Conservation (phyloP, 2,797 vertebrate species). For the Coregonus sp. region DNA sequence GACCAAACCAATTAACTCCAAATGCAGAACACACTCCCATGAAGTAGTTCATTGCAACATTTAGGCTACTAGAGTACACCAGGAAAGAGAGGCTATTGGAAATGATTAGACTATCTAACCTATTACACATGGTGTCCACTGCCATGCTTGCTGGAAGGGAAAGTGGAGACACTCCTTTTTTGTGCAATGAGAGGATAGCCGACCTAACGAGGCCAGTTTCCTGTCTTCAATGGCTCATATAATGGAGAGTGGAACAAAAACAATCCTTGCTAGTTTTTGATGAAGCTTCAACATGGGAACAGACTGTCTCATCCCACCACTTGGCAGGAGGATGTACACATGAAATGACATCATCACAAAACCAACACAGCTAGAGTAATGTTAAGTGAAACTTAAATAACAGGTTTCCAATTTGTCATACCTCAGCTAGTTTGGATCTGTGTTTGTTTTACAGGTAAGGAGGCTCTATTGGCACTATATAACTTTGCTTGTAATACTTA, state of each 20-base stretch:
- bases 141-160: slow-evolving; percentile 25
- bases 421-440: neutral
- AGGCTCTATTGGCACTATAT: neutral
- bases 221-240: slow-evolving; percentile 18
- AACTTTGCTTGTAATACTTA: neutral
- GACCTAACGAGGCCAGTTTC: slow-evolving; percentile 14
- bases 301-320: slow-evolving; percentile 5
- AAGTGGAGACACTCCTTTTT: slow-evolving; percentile 7
- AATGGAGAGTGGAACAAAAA: slow-evolving; percentile 37
- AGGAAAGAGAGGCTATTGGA: slow-evolving; percentile 25
- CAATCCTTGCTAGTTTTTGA: slow-evolving; percentile 10
- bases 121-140: slow-evolving; percentile 13
- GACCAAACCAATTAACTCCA: slow-evolving; percentile 37
- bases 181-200: neutral
- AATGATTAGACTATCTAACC: neutral
- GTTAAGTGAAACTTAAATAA: neutral
- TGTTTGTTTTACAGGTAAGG: neutral
- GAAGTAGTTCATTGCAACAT: slow-evolving; percentile 33
- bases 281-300: slow-evolving; percentile 1
- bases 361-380: neutral
- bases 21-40: neutral
- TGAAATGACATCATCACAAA: slow-evolving; percentile 1
- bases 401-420: neutral
- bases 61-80: slow-evolving; percentile 30
- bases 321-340: slow-evolving; percentile 4